A percentile compares a stretch with the other conserved stretches of the same genome.
phyloP scores from a whole-genome alignment of 2,113 vertebrate species.

The Gopherus flavomarginatus region DNA sequence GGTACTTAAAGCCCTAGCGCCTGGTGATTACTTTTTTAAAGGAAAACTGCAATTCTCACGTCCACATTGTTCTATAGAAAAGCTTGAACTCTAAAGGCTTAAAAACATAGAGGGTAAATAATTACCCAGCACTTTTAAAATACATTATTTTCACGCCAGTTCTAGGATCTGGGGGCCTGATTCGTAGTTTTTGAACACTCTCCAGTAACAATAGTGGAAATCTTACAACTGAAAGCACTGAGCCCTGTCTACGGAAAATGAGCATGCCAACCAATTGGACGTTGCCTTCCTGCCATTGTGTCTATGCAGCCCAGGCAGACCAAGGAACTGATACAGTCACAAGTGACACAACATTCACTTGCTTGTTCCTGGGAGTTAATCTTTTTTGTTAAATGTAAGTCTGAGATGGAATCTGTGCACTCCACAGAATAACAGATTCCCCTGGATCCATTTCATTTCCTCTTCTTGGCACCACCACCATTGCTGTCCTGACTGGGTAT shows the following conservation, averaged over 20 bases:
- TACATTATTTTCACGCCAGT: not conserved
- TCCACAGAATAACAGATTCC: not conserved
- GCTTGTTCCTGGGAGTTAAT: not conserved
- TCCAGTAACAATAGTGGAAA: not conserved
- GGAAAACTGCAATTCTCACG: not conserved
- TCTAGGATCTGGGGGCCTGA: not conserved
- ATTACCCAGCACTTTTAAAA: not conserved
- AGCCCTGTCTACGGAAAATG: not conserved
- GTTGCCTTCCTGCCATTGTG: not conserved
- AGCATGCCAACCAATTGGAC: not conserved
- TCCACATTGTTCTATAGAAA: constrained; percentile 2
- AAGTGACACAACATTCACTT: not conserved
- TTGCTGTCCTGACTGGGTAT: not conserved
- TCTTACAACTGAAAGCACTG: not conserved
- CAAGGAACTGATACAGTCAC: not conserved
- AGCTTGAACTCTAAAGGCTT: constrained; percentile 15
- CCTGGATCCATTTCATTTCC: not conserved
- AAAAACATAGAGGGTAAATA: constrained; percentile 37
- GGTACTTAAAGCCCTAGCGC: not conserved
- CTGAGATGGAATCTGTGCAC: not conserved
- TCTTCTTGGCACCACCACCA: not conserved
- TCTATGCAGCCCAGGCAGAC: not conserved
- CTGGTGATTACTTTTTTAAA: not conserved
- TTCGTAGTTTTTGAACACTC: not conserved
- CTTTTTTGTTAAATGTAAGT: not conserved